Evolutionary conservation across 1,140 invertebrate genomes (phyloP), one percentile per base, ranked within the genome.

Genomic region (Drosophila parvula): DNA sequence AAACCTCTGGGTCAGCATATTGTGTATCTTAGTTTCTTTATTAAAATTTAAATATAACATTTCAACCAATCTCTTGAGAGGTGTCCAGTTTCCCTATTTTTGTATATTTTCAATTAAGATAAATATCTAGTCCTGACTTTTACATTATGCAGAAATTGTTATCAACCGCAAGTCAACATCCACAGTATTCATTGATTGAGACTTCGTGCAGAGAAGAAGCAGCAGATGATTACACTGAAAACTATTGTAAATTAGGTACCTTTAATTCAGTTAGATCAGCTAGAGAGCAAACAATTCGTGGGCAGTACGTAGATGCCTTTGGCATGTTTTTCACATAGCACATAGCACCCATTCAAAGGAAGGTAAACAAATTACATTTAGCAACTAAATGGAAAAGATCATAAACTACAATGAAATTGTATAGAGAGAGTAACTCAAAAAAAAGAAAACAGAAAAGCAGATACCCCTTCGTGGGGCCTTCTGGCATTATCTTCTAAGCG

Each of bases 161-260:
- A 44, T 36, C 48, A 75, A 41, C 12, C 14, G 9, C 18, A 10
- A 55, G 4, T n/a, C n/a, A n/a, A n/a, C n/a, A n/a, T n/a, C n/a
- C n/a, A n/a, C n/a, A n/a, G n/a, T 22, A 30, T 5, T 27, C 3
- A 30, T 18, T 41, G 3, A 41, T 30, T 45, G 10, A 43, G 55
- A 61, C 65, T 63, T 18, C 22, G 32, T 30, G 51, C 36, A 43
- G 7, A 6, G 16, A 50, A 10, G 16, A 56, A 48, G 10, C 27
- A 28, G 30, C n/a, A 18, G 14, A 69, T 40, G n/a, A 43, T 48
- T 64, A 53, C 45, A 53, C 56, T 58, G 50, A 74, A 74, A 82
- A 89, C 86, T 91, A 89, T 81, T 91, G 90, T 91, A 91, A 90
- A 90, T 91, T 91, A 91, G 90, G 90, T 91, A 91, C 86, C 90